Percentiles rank a stretch among this genome's conserved stretches.
Conservation (phyloP, 2,888 invertebrate genomes). For the Eubasilissa splendida region DNA sequence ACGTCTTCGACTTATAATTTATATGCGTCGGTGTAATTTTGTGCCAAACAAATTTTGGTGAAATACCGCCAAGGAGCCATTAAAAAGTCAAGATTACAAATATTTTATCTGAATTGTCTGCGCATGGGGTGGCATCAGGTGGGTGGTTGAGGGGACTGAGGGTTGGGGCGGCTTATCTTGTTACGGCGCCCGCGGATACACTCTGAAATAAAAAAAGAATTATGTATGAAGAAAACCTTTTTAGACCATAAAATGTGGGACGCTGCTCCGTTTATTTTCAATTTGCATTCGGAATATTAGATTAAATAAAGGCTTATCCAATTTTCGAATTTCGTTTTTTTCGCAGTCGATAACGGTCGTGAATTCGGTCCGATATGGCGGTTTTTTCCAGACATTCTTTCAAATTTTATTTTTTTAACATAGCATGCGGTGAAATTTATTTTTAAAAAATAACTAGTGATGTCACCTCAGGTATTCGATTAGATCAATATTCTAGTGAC, state of each 20-base stretch:
- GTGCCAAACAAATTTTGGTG: not conserved
- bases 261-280: conserved; percentile 5
- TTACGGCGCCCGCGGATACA: conserved; percentile 1
- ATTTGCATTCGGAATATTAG: conserved; percentile 23
- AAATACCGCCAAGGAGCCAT: conserved; percentile 11
- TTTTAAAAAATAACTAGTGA: no score
- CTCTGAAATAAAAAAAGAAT: conserved; percentile 24
- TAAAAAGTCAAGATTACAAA: conserved; percentile 14
- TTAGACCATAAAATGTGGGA: not conserved
- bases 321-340: conserved; percentile 7
- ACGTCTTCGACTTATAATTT: not conserved
- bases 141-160: not conserved
- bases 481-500: no score
- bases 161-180: conserved; percentile 16
- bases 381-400: no score
- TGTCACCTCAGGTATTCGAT: no score
- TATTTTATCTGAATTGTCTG: conserved; percentile 29
- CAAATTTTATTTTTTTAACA: no score
- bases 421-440: no score
- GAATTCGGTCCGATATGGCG: no score
- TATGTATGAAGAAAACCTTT: conserved; percentile 26
- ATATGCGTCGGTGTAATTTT: not conserved
- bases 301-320: conserved; percentile 1
- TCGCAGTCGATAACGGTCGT: not conserved
- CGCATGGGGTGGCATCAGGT: not conserved